Evolutionary conservation across 1,140 invertebrate genomes (phyloP), one percentile per base, ranked within the genome.

Genomic region (Wasmannia auropunctata): DNA sequence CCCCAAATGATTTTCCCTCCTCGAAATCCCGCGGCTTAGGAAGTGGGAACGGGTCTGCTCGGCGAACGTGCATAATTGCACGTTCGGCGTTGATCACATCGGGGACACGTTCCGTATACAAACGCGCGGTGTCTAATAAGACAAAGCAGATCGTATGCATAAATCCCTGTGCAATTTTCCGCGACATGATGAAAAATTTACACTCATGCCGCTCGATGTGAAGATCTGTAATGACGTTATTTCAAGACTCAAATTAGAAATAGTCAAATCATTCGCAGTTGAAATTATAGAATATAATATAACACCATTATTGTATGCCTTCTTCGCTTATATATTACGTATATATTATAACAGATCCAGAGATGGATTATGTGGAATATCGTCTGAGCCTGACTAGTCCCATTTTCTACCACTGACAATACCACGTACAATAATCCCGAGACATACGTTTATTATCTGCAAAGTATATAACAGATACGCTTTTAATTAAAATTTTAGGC

Each of bases 1-100:
- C 25, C 37, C n/a, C 28, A 63, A 77, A 62, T 46, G 75, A 49
- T 77, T 46, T 40, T 43, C 54, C 16, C 56, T 76, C 31, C 75
- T 63, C 56, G 75, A 77, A 77, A 77, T 77, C 51, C 58, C 56
- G 58, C 28, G 51, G 74, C 74, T 76, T 76, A 76, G 75, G 63
- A 77, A 77, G 56, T 77, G 75, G 58, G 37, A 77, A 62, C 40
- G 37, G 75, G 25, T 77, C 58, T 77, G 40, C 58, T 77, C 75
- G 56, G 37, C 40, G 75, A 77, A 77, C 75, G 75, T 77, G 75
- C 75, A 77, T 77, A 77, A 77, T 77, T 77, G 75, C 75, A 54
- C 58, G 75, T 77, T 63, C 56, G 56, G 37, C 58, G 75, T 63
- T 77, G 75, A 77, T 77, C 75, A 62, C 58, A 77, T 62, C 56